These are phyloP conservation scores for Clusia tigrina DNA, from an alignment of 2,888 invertebrate genomes.

Conservation along the genomic window DNA sequence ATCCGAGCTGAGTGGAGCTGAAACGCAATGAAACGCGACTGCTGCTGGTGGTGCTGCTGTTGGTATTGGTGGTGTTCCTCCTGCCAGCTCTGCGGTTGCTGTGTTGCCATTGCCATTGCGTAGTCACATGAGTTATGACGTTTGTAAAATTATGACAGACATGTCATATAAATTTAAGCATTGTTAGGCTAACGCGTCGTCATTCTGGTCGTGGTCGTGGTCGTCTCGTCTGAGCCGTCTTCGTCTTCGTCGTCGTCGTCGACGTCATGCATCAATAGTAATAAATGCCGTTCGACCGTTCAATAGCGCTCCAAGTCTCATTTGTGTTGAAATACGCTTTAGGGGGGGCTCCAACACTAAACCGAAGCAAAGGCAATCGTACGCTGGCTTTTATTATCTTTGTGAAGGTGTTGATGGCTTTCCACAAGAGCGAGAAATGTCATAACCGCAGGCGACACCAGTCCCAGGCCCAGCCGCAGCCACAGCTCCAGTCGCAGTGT, in stretches of 20 bases:
- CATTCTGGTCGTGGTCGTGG: not conserved
- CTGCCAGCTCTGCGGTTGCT: too few relatives aligned
- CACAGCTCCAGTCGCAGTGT: too few relatives aligned
- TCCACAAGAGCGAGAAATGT: not conserved
- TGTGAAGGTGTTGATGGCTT: slow-evolving; percentile 14
- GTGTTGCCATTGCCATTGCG: too few relatives aligned
- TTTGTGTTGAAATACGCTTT: too few relatives aligned
- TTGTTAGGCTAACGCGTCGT: slow-evolving; percentile 43
- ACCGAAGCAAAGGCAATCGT: not conserved
- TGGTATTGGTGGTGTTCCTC: too few relatives aligned
- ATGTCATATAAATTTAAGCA: slow-evolving; percentile 55
- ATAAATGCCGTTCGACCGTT: too few relatives aligned
- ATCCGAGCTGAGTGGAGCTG: too few relatives aligned
- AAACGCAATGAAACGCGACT: too few relatives aligned
- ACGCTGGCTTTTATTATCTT: not conserved
- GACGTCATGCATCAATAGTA: not conserved
- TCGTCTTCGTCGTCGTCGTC: not conserved
- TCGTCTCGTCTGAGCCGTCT: not conserved
- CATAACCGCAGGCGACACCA: not conserved
- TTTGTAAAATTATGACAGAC: slow-evolving; percentile 56
- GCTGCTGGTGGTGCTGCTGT: too few relatives aligned
- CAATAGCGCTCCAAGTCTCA: too few relatives aligned
- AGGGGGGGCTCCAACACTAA: not conserved
- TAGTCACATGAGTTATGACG: slow-evolving; percentile 49
- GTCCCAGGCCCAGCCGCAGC: too few relatives aligned